Conservation (phyloP, 2,113 vertebrate species). For the Antechinus stuartii region DNA sequence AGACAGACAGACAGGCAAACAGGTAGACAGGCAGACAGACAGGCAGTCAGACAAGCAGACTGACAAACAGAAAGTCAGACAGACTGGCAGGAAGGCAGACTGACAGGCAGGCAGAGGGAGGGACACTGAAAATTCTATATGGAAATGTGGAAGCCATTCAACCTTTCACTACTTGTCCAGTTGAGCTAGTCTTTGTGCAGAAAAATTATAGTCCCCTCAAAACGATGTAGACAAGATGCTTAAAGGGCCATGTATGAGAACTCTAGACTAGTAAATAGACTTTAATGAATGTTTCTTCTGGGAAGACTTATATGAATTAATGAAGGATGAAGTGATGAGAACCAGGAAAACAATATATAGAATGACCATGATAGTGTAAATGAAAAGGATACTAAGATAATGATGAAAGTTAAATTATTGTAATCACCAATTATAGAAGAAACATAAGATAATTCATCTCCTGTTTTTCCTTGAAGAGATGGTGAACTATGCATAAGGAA, state of each 20-base stretch:
- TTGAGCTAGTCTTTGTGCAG: neutral
- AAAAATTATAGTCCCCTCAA: constrained; percentile 1
- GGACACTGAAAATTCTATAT: neutral
- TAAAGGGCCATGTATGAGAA: neutral
- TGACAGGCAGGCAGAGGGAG: neutral
- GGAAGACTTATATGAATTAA: neutral
- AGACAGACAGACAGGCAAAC: too few species aligned
- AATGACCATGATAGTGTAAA: neutral
- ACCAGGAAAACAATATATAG: neutral
- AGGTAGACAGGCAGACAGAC: too few species aligned
- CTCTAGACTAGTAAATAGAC: neutral
- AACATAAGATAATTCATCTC: neutral
- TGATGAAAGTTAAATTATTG: neutral
- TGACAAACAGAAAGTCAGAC: too few species aligned
- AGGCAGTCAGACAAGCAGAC: too few species aligned
- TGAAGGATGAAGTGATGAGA: neutral
- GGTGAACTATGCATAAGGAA: neutral
- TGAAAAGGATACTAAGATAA: neutral
- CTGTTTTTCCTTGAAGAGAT: neutral
- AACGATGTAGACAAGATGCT: neutral
- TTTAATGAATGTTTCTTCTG: neutral
- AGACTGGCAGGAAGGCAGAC: too few species aligned
- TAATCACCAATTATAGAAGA: neutral
- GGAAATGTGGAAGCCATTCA: constrained; percentile 38
- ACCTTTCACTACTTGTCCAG: neutral